Percentiles rank a stretch among this genome's conserved stretches.
phyloP scores from a whole-genome alignment of 2,113 vertebrate species.

The Picathartes gymnocephalus region DNA sequence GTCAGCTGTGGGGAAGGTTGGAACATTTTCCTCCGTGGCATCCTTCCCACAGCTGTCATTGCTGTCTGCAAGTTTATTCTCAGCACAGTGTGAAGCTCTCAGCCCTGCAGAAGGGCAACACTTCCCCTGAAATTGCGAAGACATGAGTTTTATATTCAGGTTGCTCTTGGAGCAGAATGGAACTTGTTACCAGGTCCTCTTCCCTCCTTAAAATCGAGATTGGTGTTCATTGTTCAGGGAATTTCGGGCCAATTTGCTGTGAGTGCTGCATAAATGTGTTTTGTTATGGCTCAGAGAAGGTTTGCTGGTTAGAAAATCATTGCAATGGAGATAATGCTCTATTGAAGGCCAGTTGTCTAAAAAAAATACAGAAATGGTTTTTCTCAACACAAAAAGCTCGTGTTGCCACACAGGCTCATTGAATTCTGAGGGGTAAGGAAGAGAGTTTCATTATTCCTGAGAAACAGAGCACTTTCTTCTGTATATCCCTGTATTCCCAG shows the following conservation, averaged over 20 bases:
- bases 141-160: slow-evolving; percentile 63
- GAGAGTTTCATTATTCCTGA: not conserved
- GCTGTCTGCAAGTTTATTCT: slow-evolving; percentile 78
- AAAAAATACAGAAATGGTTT: not conserved
- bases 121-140: slow-evolving; percentile 70
- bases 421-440: not conserved
- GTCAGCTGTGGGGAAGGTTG: slow-evolving; percentile 50
- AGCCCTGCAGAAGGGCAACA: slow-evolving; percentile 74
- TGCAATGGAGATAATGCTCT: not conserved
- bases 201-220: not conserved
- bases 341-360: not conserved
- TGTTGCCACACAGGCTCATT: not conserved
- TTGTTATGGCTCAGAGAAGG: not conserved
- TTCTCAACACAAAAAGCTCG: not conserved
- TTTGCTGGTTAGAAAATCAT: not conserved
- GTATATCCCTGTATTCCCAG: not conserved
- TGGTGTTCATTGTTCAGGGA: not conserved
- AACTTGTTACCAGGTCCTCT: slow-evolving; percentile 28
- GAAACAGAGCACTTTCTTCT: not conserved
- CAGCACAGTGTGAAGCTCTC: slow-evolving; percentile 71
- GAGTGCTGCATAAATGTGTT: not conserved
- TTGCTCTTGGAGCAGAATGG: slow-evolving; percentile 41
- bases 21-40: slow-evolving; percentile 69
- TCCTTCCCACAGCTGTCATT: slow-evolving; percentile 77
- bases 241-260: not conserved